Base-by-base conservation (phyloP, 2,113 vertebrate species). In the Sylvietta virens region DNA sequence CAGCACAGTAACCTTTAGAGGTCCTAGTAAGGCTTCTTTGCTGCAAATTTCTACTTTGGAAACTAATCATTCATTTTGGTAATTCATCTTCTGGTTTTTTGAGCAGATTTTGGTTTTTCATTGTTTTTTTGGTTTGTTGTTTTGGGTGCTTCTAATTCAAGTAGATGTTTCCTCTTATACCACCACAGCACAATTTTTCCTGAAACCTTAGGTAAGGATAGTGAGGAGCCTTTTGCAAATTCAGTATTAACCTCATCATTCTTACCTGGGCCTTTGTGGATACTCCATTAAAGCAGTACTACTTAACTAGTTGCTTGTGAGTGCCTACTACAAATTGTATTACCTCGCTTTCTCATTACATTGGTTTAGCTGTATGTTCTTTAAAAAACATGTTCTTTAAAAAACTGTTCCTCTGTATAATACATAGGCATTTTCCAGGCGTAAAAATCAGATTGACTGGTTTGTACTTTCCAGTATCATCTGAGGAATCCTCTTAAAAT, bases 161-260 rank as follows among this genome's bases (percentile, higher is more conserved):
- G 18, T 35, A 80, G 33, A 24, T 9, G 5, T 58, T 81, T 81
- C 9, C 19, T 62, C 37, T 61, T 73, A 54, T 19, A 45, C 20
- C 4, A 37, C 0, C 0, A 80, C 31, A 61, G 13, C 15, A 30
- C 14, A 6, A 1, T 18, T 70, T 88, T 86, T 82, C 40, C 50
- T 74, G 56, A 89, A 88, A 14, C 13, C 12, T 77, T 33, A 54
- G 5, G 9, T 57, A 62, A 78, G 19, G 24, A 39, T n/a, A 77
- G 6, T n/a, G 44, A 78, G 50, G 23, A 83, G 23, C 3, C 7
- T 71, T 81, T 62, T 81, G 19, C 10, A 78, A 91, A 84, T n/a
- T 50, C 30, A 35, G 3, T n/a, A 40, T 64, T 44, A 61, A 42
- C 21, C 5, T 50, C 7, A 19, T 62, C 22, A 11, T 21, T n/a